A percentile compares a stretch with the other conserved stretches of the same genome.
Evolutionary conservation across 2,113 vertebrate species (phyloP).

Genomic region (Ochotona princeps): DNA sequence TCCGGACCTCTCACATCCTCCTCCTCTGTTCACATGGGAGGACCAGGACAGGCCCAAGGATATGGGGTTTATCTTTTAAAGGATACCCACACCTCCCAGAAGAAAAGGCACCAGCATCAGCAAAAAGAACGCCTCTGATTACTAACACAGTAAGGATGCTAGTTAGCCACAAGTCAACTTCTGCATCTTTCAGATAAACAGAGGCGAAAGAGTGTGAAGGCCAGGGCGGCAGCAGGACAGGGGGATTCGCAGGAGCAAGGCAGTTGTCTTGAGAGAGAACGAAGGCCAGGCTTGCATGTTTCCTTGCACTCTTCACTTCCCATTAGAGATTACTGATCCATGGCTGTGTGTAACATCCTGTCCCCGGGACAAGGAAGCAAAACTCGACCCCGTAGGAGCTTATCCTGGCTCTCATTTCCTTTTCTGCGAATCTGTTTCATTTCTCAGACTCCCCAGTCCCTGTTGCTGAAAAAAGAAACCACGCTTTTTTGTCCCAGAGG

Average conservation of each 20-base stretch:
- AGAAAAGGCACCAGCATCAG: neutral
- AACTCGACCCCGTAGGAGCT: neutral
- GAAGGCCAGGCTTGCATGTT: neutral
- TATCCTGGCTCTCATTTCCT: neutral
- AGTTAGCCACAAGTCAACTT: too few relatives aligned
- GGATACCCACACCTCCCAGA: neutral
- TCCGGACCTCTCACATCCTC: neutral
- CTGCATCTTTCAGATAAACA: neutral
- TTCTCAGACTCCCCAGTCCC: neutral
- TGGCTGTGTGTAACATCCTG: neutral
- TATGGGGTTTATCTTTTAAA: neutral
- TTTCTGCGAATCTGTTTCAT: neutral
- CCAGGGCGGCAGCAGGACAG: neutral
- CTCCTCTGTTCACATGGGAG: neutral
- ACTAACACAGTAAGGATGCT: neutral
- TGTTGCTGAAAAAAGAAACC: neutral
- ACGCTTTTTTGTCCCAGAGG: neutral
- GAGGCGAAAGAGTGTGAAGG: neutral
- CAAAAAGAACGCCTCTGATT: neutral
- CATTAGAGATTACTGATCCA: neutral
- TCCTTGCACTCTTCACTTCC: neutral
- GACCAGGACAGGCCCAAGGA: neutral
- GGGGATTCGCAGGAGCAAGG: neutral
- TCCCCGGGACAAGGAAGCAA: neutral
- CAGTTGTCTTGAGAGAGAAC: neutral